phyloP scores from a whole-genome alignment of 2,797 vertebrate species.

The Falco biarmicus region DNA sequence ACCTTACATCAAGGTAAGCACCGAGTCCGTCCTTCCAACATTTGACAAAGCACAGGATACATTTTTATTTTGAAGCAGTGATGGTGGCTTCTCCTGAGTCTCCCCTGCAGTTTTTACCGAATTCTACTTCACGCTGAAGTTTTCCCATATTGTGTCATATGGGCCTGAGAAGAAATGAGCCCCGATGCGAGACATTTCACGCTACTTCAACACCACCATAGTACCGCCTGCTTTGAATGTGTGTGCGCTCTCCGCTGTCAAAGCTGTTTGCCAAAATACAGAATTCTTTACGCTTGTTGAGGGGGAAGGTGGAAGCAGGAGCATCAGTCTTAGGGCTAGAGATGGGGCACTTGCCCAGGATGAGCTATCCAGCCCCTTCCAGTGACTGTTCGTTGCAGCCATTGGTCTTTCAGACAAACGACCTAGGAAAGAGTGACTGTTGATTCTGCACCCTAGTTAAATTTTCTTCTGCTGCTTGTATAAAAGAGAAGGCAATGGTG shows the following conservation, averaged over 20 bases:
- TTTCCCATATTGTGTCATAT: accelerated
- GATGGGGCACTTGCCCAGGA: background rate
- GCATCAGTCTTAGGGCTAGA: background rate
- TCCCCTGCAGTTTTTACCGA: background rate
- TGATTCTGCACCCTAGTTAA: background rate
- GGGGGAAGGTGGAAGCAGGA: background rate
- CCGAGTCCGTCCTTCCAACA: background rate
- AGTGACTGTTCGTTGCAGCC: background rate
- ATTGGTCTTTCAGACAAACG: background rate
- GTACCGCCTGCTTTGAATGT: accelerated
- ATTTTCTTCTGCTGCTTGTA: background rate
- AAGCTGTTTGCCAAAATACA: background rate
- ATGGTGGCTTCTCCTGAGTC: background rate
- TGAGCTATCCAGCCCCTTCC: background rate
- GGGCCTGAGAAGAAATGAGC: background rate
- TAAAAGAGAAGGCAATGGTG: background rate
- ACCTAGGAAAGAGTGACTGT: background rate
- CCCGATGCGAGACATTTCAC: background rate
- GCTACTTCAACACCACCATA: background rate
- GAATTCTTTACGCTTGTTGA: background rate
- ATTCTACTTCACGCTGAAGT: background rate
- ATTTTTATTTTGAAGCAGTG: background rate
- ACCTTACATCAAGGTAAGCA: background rate
- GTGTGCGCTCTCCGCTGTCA: background rate
- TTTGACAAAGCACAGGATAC: background rate